Conservation (phyloP, 1,140 invertebrate species). For the Kradibia gibbosae region DNA sequence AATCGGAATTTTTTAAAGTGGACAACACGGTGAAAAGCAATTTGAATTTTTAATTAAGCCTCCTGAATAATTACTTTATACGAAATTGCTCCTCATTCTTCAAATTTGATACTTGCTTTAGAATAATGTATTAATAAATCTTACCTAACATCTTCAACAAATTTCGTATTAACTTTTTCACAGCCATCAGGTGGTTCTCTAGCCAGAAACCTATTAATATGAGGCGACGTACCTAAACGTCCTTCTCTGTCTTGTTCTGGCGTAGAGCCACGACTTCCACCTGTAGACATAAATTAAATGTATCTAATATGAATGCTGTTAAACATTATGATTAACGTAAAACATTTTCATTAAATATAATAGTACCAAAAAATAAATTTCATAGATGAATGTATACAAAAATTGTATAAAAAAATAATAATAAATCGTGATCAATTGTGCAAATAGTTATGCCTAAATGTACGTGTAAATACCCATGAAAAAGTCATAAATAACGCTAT, state of each 20-base stretch:
- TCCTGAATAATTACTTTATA: too few relatives aligned
- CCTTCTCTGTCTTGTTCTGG: constrained; percentile 75
- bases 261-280: constrained; percentile 76
- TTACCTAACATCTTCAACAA: constrained; percentile 78
- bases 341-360: neutral
- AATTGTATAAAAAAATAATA: too few relatives aligned
- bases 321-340: neutral
- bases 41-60: too few relatives aligned
- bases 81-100: too few relatives aligned
- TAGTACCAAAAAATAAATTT: too few relatives aligned
- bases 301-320: constrained; percentile 1
- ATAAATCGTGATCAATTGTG: too few relatives aligned
- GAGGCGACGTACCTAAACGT: constrained; percentile 81
- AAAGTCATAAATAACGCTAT: too few relatives aligned
- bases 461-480: too few relatives aligned
- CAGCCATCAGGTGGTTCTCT: constrained; percentile 91
- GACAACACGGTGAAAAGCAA: too few relatives aligned
- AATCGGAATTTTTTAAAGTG: too few relatives aligned
- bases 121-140: constrained; percentile 42
- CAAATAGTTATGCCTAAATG: too few relatives aligned
- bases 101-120: constrained; percentile 16
- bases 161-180: constrained; percentile 84
- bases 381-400: too few relatives aligned
- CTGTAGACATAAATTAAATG: constrained; percentile 57
- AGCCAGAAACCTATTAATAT: constrained; percentile 87